Evolutionary conservation across 2,888 invertebrate genomes (phyloP), one percentile per base, ranked within the genome.

Genomic region (Spicauda simplicius): DNA sequence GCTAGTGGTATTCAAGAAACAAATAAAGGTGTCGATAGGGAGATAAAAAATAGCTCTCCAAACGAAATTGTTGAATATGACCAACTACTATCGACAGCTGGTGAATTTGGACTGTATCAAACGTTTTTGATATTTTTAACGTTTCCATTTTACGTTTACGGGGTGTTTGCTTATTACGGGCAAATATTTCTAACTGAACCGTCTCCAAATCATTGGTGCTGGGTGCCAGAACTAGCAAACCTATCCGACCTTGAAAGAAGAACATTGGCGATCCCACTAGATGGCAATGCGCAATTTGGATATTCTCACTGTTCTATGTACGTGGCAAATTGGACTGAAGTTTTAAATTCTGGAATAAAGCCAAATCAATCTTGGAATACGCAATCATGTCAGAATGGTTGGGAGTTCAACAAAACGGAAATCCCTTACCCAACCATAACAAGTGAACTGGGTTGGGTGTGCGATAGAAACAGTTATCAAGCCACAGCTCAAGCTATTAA

Each of bases 381-480:
- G 10, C 72, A 77, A 14, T 54, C 78, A 0, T 90, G 88, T 72
- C 77, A 78, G 74, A 57, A 81, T 71, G 88, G 90, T 68, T 90
- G 88, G 88, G 90, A 90, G 72, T 90, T 86, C 48, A 84, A 90
- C 64, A 81, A 74, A 64, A 81, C 83, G 10, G 88, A 89, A 75
- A 86, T 90, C 74, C 84, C 89, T 0, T 89, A 89, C 69, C 78
- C 83, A 2, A 90, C 89, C 6, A 85, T 88, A 56, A 75, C 82
- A 4, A 89, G 83, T 69, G 88, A 89, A 71, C 68, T 85, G 70
- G 85, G 83, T 52, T 90, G 90, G 88, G 88, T 89, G 7, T 90
- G 89, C 69, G 84, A 89, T 1, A 82, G 72, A 69, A 74, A 77
- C 45, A 88, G 86, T 71, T 84, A 88, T 66, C 87, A 87, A 77